Base-by-base conservation (phyloP, 2,797 vertebrate genomes). In the Numenius phaeopus region DNA sequence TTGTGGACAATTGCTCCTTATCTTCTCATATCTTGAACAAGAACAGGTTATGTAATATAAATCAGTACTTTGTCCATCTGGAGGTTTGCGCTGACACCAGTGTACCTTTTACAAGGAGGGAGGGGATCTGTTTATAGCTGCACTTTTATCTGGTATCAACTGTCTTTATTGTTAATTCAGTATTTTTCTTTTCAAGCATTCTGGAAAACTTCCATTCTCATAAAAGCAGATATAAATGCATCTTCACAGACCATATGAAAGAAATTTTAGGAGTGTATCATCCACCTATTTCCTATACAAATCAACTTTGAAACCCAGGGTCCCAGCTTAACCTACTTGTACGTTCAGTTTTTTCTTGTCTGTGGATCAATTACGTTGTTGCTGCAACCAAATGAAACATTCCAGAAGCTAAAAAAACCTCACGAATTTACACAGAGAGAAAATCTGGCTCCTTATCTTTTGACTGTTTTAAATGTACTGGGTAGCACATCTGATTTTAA, bases 1-100 rank as follows among this genome's bases (percentile, higher is more conserved):
- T 44, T 87, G 26, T 59, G 59, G 71, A 73, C 67, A 66, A 73
- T 2, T 85, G 3, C 10, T 83, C 47, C 83, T 90, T 95, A 91
- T 89, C 78, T 87, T 76, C 52, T 85, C 58, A 73, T 22, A 83
- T 15, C 59, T 89, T 73, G 73, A 87, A 73, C 1, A 3, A 73
- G 37, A 55, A 76, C 37, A 73, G 47, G 21, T 84, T 87, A 71
- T n/a, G 20, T 52, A 67, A 90, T 30, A 46, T 10, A 26, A 71
- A 84, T 89, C 75, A 83, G 93, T 71, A 91, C 71, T 92, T 92
- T 96, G 93, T 65, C 65, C 81, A 78, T 37, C 24, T 81, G 81
- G 26, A 89, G 30, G n/a, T 58, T 54, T 87, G 44, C 1, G 3
- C 67, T 90, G 83, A 87, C 67, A 83, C 29, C 67, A 58, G 54